Evolutionary conservation across 2,113 vertebrate species (phyloP), one percentile per base, ranked within the genome.

Genomic region (Caranx ignobilis): DNA sequence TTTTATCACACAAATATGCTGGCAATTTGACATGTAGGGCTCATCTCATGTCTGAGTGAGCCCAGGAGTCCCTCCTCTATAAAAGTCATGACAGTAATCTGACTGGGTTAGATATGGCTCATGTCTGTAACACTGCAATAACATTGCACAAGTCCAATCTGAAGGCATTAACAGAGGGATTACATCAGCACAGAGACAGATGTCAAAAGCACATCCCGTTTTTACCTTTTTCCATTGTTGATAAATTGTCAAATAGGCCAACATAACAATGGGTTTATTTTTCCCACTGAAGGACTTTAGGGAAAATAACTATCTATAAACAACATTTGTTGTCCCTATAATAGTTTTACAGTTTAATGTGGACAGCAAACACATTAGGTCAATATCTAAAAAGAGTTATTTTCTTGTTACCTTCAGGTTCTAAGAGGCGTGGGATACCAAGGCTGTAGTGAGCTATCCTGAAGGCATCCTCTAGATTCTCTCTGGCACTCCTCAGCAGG

Each of bases 381-480:
- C 61, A 9, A 4, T 50, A 13, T 39, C 12, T n/a, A 54, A 37
- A 54, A 72, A 21, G 8, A 55, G 5, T 0, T 11, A n/a, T 70
- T 19, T 43, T 45, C 10, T 55, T 32, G 75, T 72, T 95, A 99
- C 98, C 97, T 92, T 99, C 97, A 1, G 98, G 96, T 79, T 99
- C 98, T 26, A 99, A 94, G 6, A 99, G 96, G 68, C 96, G 95
- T 69, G 97, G 96, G 65, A 99, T 97, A 39, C 96, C 95, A 69
- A 99, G 94, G 76, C 94, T 95, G 19, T 95, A 95, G 19, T 97
- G 96, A 0, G 98, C 97, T 18, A 96, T 95, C 86, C 92, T 95
- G 92, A 99, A 99, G 7, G 97, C 97, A 61, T 97, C 96, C 87
- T 99, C 97, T 1, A 99, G 91, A 60, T 99, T 99, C 41, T 97